Evolutionary conservation across 1,140 invertebrate species (phyloP).

Genomic region (Bombus polaris): DNA sequence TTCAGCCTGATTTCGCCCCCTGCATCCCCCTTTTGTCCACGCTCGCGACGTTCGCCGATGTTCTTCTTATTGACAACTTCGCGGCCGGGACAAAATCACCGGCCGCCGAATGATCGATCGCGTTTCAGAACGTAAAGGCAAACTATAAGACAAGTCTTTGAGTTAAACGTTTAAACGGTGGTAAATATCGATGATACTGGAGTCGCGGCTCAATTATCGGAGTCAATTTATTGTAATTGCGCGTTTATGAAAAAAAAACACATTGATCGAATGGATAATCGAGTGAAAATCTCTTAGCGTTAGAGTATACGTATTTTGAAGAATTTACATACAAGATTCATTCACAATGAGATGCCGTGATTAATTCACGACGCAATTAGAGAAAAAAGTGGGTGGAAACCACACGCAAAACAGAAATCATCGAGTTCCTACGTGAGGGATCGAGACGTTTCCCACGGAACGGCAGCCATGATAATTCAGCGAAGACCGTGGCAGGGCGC

Average conservation of each 20-base stretch:
- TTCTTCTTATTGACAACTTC: conserved; percentile 29
- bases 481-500: not conserved
- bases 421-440: not conserved
- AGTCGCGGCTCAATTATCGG: not conserved
- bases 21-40: conserved; percentile 18
- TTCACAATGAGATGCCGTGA: too few species aligned
- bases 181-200: too few species aligned
- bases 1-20: conserved; percentile 55
- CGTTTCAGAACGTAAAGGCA: too few species aligned
- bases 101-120: conserved; percentile 18
- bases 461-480: conserved; percentile 11
- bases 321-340: too few species aligned
- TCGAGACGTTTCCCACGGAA: not conserved
- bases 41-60: not conserved
- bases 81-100: conserved; percentile 26
- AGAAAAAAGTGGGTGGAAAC: not conserved
- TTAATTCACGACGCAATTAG: not conserved
- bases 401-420: not conserved
- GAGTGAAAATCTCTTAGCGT: too few species aligned
- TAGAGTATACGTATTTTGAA: too few species aligned
- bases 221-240: not conserved
- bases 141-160: not conserved
- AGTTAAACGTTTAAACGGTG: not conserved
- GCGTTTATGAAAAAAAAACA: too few species aligned
- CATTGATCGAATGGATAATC: not conserved